These are phyloP conservation scores for Chelonus formosanus DNA, from an alignment of 2,888 invertebrate genomes.

Conservation along the genomic window DNA sequence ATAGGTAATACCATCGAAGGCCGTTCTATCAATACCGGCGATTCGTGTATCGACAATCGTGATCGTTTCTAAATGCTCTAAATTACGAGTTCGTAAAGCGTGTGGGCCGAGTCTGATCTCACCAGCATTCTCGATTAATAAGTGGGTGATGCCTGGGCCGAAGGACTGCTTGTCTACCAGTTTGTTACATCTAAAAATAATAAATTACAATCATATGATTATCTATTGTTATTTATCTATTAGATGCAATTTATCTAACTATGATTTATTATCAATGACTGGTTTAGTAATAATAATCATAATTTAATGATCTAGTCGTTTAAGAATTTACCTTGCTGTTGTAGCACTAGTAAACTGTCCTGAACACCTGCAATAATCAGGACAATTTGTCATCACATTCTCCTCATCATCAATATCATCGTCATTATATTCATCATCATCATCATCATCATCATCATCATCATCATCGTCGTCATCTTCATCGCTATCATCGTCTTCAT, in stretches of 20 bases:
- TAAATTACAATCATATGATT: conserved; percentile 1
- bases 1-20: conserved; percentile 75
- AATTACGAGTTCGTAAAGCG: conserved; percentile 67
- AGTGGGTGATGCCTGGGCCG: conserved; percentile 73
- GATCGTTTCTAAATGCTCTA: conserved; percentile 74
- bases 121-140: conserved; percentile 73
- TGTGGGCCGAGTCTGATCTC: conserved; percentile 55
- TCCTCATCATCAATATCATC: conserved; percentile 52
- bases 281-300: neutral
- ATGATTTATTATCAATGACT: too few relatives aligned
- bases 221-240: neutral
- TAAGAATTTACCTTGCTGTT: conserved; percentile 54
- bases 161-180: conserved; percentile 75
- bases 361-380: conserved; percentile 56
- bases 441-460: conserved; percentile 48
- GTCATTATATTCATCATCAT: conserved; percentile 42
- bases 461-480: conserved; percentile 46
- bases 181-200: conserved; percentile 71
- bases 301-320: conserved; percentile 3
- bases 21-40: conserved; percentile 72
- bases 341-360: conserved; percentile 54
- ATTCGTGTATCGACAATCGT: conserved; percentile 77
- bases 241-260: neutral
- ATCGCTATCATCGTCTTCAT: conserved; percentile 47
- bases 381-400: conserved; percentile 54